Evolutionary conservation across 2,797 vertebrate genomes (phyloP), one percentile per base, ranked within the genome.

Genomic region (Okamejei kenojei): DNA sequence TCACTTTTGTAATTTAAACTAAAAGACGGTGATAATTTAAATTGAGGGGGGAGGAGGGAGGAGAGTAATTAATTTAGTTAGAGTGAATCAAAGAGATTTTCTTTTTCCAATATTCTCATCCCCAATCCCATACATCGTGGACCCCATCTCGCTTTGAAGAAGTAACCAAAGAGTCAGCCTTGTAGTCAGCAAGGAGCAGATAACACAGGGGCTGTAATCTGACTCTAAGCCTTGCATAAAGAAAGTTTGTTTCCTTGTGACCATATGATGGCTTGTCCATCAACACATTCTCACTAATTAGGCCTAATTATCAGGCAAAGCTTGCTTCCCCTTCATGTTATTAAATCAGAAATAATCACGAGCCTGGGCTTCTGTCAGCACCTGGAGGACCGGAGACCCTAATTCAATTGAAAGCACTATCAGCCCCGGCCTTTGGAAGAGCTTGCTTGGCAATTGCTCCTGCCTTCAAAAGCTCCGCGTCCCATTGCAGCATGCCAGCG

Each of bases 241-340:
- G 98, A 97, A 98, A 99, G 98, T 98, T 99, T 99, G 98, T 99
- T 98, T 99, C 98, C 97, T 98, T 97, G 97, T 92, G 90, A 92
- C 90, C 73, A 54, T 92, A 92, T 92, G 90, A 92, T 97, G 97
- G 97, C 96, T 95, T 90, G 94, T 99, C 98, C 99, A 98, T 99
- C 99, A 98, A 99, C 98, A 99, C 99, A 98, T 99, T 96, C 96
- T 96, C 96, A 97, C 97, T 99, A 99, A 99, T 99, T 99, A 99
- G 98, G 98, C 97, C 98, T 99, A 99, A 99, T 99, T 99, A 99
- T 99, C 98, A 99, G 98, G 98, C 97, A 98, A 98, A 96, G 97
- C 98, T 98, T 96, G 98, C 98, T 98, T 99, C 98, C 98, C 98
- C 97, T 99, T 99, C 97, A 98, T 97, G 97, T 99, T 99, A 99